A percentile compares a stretch with the other conserved stretches of the same genome.
Evolutionary conservation across 2,113 vertebrate genomes (phyloP).

Genomic region (Oriolus oriolus): DNA sequence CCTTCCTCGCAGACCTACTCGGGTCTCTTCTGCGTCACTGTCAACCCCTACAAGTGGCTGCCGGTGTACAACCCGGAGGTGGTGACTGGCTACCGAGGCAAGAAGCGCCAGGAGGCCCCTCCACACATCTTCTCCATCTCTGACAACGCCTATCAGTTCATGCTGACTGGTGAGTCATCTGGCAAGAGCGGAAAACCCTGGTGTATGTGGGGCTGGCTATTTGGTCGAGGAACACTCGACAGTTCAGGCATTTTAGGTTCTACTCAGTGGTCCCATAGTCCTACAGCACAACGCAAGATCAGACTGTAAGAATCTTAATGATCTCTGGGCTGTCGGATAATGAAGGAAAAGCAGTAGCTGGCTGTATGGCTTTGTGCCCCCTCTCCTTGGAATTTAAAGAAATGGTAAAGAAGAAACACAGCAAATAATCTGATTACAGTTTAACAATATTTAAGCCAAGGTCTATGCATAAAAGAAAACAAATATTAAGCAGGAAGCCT

Average conservation of each 20-base stretch:
- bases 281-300: background rate
- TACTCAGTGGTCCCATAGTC: background rate
- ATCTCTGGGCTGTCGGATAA: background rate
- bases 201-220: background rate
- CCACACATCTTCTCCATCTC: constrained; percentile 83
- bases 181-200: background rate
- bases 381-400: background rate
- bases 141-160: constrained; percentile 73
- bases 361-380: background rate
- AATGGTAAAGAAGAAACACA: background rate
- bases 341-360: background rate
- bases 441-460: background rate
- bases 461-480: background rate
- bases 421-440: background rate
- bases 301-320: background rate
- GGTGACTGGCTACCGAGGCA: constrained; percentile 78
- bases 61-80: constrained; percentile 79
- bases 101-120: constrained; percentile 84
- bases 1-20: background rate
- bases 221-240: background rate
- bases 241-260: background rate
- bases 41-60: constrained; percentile 83
- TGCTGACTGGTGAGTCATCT: constrained; percentile 73
- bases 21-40: constrained; percentile 45
- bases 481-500: background rate